phyloP scores from a whole-genome alignment of 2,113 vertebrate species.

The Mormoops blainvillei region DNA sequence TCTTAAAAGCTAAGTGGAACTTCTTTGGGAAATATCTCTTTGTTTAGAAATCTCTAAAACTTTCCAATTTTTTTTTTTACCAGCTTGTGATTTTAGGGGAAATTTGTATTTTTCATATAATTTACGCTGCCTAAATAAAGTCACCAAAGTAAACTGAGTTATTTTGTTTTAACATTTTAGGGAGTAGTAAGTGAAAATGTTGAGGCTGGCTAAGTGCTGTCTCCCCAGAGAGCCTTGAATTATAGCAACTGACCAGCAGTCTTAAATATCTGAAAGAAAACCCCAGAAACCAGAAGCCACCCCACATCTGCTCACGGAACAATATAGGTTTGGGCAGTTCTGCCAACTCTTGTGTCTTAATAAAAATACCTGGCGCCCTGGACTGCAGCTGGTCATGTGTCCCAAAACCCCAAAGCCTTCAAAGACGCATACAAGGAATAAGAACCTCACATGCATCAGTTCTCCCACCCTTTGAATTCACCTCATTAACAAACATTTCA shows the following conservation, averaged over 20 bases:
- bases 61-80: neutral
- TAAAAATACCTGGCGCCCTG: neutral
- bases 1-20: neutral
- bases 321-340: neutral
- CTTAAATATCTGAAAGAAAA: neutral
- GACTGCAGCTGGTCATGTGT: neutral
- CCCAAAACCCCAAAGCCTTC: neutral
- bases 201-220: neutral
- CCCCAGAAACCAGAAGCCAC: neutral
- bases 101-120: neutral
- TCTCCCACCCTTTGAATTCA: neutral
- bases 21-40: neutral
- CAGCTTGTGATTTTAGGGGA: neutral
- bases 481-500: neutral
- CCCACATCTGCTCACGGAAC: neutral
- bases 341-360: neutral
- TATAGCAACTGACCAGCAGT: neutral
- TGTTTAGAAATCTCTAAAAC: neutral
- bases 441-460: neutral
- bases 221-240: neutral
- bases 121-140: neutral
- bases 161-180: neutral
- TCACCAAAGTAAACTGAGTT: neutral
- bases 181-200: neutral
- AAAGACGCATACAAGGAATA: neutral